Percentiles rank a stretch among this genome's conserved stretches.
Evolutionary conservation across 2,797 vertebrate genomes (phyloP).

Genomic region (Trachurus trachurus): DNA sequence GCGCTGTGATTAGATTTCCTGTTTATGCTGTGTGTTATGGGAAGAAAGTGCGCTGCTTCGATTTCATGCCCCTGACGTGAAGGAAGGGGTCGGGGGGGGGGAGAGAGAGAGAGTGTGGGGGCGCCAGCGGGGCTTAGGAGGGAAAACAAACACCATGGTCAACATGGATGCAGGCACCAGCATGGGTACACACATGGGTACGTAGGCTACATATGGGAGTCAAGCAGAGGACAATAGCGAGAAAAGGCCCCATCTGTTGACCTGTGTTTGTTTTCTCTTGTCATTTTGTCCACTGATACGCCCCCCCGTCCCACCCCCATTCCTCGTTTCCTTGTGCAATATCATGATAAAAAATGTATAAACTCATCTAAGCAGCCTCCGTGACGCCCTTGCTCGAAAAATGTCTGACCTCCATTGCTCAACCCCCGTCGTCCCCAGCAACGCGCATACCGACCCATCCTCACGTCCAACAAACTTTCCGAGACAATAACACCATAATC

Average conservation of each 20-base stretch:
- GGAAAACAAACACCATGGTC: constrained; percentile 64
- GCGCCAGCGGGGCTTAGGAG: constrained; percentile 43
- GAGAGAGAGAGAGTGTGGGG: neutral
- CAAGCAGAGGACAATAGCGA: constrained; percentile 26
- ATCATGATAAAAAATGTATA: constrained; percentile 63
- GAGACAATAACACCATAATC: constrained; percentile 49
- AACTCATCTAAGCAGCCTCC: constrained; percentile 45
- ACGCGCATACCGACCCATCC: constrained; percentile 22
- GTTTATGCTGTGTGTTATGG: constrained; percentile 70
- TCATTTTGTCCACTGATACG: constrained; percentile 8
- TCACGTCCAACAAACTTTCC: constrained; percentile 17
- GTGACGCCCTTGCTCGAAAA: constrained; percentile 22
- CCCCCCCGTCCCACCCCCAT: neutral
- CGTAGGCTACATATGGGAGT: constrained; percentile 31
- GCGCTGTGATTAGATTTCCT: constrained; percentile 78
- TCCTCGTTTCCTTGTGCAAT: neutral
- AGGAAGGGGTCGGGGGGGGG: neutral
- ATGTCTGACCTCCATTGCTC: constrained; percentile 44
- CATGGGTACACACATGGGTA: neutral
- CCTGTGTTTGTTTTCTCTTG: constrained; percentile 37
- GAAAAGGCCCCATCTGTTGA: constrained; percentile 44
- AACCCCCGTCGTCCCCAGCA: constrained; percentile 1
- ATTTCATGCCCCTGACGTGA: constrained; percentile 57
- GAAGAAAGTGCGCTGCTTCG: constrained; percentile 59
- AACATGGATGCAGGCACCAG: constrained; percentile 34